Base-by-base conservation (phyloP, 2,113 vertebrate species). In the Varanus salvator region DNA sequence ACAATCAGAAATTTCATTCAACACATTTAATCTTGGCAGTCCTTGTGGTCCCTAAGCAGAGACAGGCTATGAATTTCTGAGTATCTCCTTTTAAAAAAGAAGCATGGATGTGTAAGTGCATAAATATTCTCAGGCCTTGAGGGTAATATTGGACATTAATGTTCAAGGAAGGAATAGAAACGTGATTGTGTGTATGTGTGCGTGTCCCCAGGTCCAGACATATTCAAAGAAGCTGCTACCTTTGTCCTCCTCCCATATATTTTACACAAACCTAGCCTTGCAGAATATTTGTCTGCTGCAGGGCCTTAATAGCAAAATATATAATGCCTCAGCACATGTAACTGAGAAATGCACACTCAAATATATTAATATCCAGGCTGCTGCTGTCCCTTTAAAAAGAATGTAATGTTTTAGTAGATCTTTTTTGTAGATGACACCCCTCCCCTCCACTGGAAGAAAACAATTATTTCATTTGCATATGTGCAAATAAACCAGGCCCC, bases 61-160 rank as follows among this genome's bases (percentile, higher is more conserved):
- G 44, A 3, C 27, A 52, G 21, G 34, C 3, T 6, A 9, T 34
- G 44, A 5, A 34, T 77, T 89, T 48, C 27, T 3, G 64, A 3
- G 2, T 0, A 60, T 64, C 8, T 75, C 15, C 29, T 74, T 57
- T 54, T 29, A 31, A 77, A 71, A 82, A 83, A 7, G 3, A 0
- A 0, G 44, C 14, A 12, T 0, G 7, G 50, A 25, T 19, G 25
- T 1, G 8, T 0, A 64, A 1, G 6, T 0, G 85, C 72, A 4
- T 0, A 2, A 0, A 69, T 68, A 6, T 12, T 52, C 69, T 64
- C 31, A 48, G 29, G 27, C 9, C n/a, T n/a, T 52, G 50, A 54
- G 72, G n/a, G n/a, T 38, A 38, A 44, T 44, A 75, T n/a, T 90
- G 23, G 21, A 87, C 23, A 87, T 3, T 76, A 25, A 66, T 82